Evolutionary conservation across 2,113 vertebrate species (phyloP).

Genomic region (Hoplias malabaricus): DNA sequence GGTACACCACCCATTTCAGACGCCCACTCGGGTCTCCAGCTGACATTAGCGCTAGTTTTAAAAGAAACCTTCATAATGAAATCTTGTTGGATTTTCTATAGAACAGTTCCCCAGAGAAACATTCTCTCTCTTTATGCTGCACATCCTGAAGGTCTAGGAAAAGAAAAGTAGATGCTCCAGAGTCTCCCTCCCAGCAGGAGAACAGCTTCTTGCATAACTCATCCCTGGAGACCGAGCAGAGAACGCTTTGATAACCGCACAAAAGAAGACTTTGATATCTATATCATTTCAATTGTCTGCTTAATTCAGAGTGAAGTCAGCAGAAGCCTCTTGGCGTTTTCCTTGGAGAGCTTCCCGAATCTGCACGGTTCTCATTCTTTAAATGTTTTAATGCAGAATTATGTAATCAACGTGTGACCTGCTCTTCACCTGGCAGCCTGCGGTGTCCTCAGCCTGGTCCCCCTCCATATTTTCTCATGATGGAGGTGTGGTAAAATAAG

Average conservation of each 20-base stretch:
- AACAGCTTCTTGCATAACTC: slow-evolving; percentile 13
- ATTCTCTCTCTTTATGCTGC: neutral
- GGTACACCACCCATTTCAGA: too few relatives aligned
- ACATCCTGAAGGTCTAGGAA: neutral
- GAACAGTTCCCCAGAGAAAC: neutral
- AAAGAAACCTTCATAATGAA: neutral
- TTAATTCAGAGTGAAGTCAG: slow-evolving; percentile 44
- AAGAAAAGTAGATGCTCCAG: neutral
- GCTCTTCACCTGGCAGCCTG: slow-evolving; percentile 18
- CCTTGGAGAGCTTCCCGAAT: slow-evolving; percentile 23
- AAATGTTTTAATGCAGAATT: slow-evolving; percentile 18
- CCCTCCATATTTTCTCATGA: slow-evolving; percentile 27
- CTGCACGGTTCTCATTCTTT: neutral
- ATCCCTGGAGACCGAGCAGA: slow-evolving; percentile 17
- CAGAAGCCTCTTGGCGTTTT: slow-evolving; percentile 18
- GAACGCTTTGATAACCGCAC: slow-evolving; percentile 68
- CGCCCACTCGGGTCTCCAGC: too few relatives aligned
- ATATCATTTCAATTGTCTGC: slow-evolving; percentile 57
- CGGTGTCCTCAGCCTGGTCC: neutral
- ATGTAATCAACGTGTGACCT: slow-evolving; percentile 39
- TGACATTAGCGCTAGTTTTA: too few relatives aligned
- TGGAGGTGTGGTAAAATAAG: neutral
- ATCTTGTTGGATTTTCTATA: neutral
- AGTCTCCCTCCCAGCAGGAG: slow-evolving; percentile 1
- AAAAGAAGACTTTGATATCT: slow-evolving; percentile 68